Conservation (phyloP, 1,140 invertebrate genomes). For the Listronotus oregonensis region DNA sequence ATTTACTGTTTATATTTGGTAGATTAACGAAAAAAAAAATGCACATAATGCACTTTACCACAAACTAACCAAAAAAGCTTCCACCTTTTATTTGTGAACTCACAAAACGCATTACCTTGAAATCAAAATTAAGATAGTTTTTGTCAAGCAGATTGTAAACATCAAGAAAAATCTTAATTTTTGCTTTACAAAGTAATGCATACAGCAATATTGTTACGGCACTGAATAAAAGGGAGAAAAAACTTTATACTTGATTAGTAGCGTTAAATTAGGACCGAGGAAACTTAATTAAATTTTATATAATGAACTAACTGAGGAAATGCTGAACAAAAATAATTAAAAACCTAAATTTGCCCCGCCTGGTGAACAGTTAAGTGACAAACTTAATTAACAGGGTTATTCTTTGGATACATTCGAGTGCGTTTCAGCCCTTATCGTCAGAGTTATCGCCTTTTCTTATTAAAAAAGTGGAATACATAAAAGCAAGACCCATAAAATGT, state of each 20-base stretch:
- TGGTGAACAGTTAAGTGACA: slow-evolving; percentile 55
- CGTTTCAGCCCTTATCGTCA: slow-evolving; percentile 49
- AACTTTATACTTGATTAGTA: slow-evolving; percentile 59
- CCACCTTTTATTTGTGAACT: too few relatives aligned
- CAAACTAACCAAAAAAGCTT: too few relatives aligned
- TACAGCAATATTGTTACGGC: slow-evolving; percentile 3
- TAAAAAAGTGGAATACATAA: slow-evolving; percentile 40
- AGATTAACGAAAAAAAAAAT: too few relatives aligned
- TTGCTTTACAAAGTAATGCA: too few relatives aligned
- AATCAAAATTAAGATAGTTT: too few relatives aligned
- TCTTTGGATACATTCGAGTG: slow-evolving; percentile 53
- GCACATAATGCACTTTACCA: too few relatives aligned
- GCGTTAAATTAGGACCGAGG: slow-evolving; percentile 58
- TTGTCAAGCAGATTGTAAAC: too few relatives aligned
- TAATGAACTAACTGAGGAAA: slow-evolving; percentile 59
- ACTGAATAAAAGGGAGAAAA: slow-evolving; percentile 36
- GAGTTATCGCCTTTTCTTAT: slow-evolving; percentile 47
- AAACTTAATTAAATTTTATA: slow-evolving; percentile 60
- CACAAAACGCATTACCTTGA: too few relatives aligned
- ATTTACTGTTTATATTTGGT: too few relatives aligned
- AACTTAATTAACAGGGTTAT: slow-evolving; percentile 57
- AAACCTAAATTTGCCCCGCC: slow-evolving; percentile 57
- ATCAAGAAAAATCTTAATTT: too few relatives aligned
- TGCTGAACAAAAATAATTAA: slow-evolving; percentile 59
- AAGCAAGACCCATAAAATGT: slow-evolving; percentile 25